Evolutionary conservation across 2,888 invertebrate species (phyloP).

Genomic region (Pandemis cinnamomeana): DNA sequence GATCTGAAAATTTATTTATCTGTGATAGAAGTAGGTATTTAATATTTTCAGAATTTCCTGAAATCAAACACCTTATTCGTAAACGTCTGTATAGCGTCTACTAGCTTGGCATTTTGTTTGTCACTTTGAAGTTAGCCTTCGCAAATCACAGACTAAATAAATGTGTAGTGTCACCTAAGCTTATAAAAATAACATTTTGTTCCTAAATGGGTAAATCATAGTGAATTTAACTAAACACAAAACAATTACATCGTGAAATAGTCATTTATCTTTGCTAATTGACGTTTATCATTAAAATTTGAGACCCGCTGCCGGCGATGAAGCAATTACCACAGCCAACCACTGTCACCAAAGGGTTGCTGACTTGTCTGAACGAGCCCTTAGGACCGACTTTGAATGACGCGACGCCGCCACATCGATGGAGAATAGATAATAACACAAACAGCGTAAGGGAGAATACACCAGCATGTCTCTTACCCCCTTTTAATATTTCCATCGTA

Average conservation of each 20-base stretch:
- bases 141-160: too few species aligned
- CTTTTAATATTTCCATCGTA: background rate
- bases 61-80: too few species aligned
- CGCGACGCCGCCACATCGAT: conserved; percentile 10
- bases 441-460: background rate
- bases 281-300: conserved; percentile 12
- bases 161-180: too few species aligned
- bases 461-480: background rate
- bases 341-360: conserved; percentile 21
- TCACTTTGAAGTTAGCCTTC: too few species aligned
- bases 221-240: background rate
- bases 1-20: too few species aligned
- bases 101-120: too few species aligned
- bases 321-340: conserved; percentile 8
- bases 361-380: conserved; percentile 19
- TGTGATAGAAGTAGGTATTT: too few species aligned
- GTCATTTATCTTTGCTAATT: conserved; percentile 1
- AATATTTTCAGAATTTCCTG: too few species aligned
- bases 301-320: background rate
- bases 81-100: too few species aligned
- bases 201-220: background rate
- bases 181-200: too few species aligned
- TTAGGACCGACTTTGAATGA: conserved; percentile 23
- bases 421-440: background rate
- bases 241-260: background rate